phyloP scores from a whole-genome alignment of 2,113 vertebrate species.

The Mugil cephalus region DNA sequence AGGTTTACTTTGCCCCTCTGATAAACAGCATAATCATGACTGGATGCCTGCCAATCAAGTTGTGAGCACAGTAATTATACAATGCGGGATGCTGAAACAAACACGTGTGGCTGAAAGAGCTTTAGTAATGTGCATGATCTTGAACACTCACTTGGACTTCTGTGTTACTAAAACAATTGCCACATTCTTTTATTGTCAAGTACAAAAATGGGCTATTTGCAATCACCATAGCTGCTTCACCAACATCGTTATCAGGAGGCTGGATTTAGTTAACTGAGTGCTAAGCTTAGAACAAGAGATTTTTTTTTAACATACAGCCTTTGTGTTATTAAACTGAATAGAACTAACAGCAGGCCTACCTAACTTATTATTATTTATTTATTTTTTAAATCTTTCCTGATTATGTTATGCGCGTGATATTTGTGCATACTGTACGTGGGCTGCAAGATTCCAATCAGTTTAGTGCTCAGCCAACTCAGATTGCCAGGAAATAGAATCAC shows the following conservation, averaged over 20 bases:
- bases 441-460: slow-evolving; percentile 35
- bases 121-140: background rate
- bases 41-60: slow-evolving; percentile 18
- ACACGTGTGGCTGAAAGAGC: background rate
- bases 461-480: slow-evolving; percentile 35
- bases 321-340: rapidly evolving
- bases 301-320: background rate
- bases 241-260: background rate
- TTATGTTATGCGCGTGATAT: background rate
- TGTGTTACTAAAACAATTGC: too few relatives aligned
- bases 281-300: background rate
- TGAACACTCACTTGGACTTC: background rate
- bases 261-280: too few relatives aligned
- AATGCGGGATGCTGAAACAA: background rate
- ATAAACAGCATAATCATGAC: background rate
- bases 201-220: background rate
- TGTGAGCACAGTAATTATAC: slow-evolving; percentile 8
- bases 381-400: background rate
- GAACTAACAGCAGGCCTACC: background rate
- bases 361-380: background rate
- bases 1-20: background rate
- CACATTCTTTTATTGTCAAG: background rate
- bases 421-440: slow-evolving; percentile 25
- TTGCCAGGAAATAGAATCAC: slow-evolving; percentile 47
- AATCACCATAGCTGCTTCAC: slow-evolving; percentile 2